Percentiles rank a stretch among this genome's conserved stretches.
Evolutionary conservation across 2,797 vertebrate species (phyloP).

Genomic region (Clarias fuscus): DNA sequence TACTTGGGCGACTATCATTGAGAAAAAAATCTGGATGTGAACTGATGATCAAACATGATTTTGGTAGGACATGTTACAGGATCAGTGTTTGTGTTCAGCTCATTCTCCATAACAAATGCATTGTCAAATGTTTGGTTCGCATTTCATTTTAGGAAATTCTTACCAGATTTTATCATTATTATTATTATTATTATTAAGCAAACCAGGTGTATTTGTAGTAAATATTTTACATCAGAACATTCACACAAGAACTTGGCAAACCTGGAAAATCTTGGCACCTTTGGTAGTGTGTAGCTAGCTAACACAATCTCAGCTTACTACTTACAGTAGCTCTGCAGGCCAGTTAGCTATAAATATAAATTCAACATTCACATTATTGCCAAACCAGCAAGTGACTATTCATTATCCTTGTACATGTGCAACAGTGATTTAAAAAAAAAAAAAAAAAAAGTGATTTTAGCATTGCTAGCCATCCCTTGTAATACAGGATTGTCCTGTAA

Average conservation of each 20-base stretch:
- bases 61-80: conserved; percentile 1
- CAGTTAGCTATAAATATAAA: not conserved
- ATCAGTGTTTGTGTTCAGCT: not conserved
- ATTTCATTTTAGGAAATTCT: not conserved
- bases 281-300: not conserved
- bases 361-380: not conserved
- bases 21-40: not conserved
- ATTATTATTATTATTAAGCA: not conserved
- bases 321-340: not conserved
- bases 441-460: not conserved
- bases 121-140: not conserved
- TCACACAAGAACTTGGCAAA: not conserved
- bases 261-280: not conserved
- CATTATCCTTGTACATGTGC: not conserved
- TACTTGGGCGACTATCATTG: not conserved
- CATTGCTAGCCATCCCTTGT: too few relatives aligned
- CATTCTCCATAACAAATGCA: not conserved
- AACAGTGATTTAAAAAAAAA: too few relatives aligned
- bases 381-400: not conserved
- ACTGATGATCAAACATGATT: not conserved
- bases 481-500: too few relatives aligned
- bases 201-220: not conserved
- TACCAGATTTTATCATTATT: not conserved
- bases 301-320: not conserved
- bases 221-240: not conserved